phyloP scores from a whole-genome alignment of 2,888 invertebrate species.

The Brachypterus glaber region DNA sequence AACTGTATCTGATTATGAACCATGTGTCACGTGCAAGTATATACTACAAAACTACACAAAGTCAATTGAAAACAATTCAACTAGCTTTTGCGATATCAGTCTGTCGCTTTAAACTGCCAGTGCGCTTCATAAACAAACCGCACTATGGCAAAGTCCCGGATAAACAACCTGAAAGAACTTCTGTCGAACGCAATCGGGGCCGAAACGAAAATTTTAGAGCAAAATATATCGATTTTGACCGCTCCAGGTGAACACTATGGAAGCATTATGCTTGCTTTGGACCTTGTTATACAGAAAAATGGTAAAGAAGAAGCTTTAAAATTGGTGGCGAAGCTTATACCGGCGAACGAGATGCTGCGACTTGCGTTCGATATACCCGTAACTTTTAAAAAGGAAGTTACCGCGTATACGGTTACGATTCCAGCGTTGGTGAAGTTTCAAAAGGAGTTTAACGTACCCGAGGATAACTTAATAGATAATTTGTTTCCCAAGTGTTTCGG shows the following conservation, averaged over 20 bases:
- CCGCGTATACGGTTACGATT: slow-evolving; percentile 44
- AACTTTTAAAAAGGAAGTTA: slow-evolving; percentile 50
- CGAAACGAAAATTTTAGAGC: slow-evolving; percentile 35
- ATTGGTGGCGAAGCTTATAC: slow-evolving; percentile 49
- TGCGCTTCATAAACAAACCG: too few relatives aligned
- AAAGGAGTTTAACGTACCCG: slow-evolving; percentile 39
- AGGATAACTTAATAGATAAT: slow-evolving; percentile 35
- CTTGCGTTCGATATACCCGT: slow-evolving; percentile 46
- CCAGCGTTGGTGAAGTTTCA: slow-evolving; percentile 45
- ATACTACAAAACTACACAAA: too few relatives aligned
- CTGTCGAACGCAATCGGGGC: slow-evolving; percentile 27
- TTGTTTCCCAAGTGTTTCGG: slow-evolving; percentile 48
- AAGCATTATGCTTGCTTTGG: slow-evolving; percentile 46
- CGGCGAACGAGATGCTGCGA: slow-evolving; percentile 45
- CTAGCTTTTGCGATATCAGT: too few relatives aligned
- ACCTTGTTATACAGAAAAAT: slow-evolving; percentile 31
- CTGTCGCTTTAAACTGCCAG: too few relatives aligned
- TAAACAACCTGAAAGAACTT: slow-evolving; percentile 31
- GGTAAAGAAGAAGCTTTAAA: slow-evolving; percentile 36
- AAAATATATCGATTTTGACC: slow-evolving; percentile 37
- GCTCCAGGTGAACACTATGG: slow-evolving; percentile 56
- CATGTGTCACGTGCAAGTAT: too few relatives aligned
- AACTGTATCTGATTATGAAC: too few relatives aligned
- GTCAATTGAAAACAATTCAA: too few relatives aligned
- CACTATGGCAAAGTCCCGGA: slow-evolving; percentile 30